These are phyloP conservation scores for Euthynnus affinis DNA, from an alignment of 2,797 vertebrate genomes.

Conservation along the genomic window DNA sequence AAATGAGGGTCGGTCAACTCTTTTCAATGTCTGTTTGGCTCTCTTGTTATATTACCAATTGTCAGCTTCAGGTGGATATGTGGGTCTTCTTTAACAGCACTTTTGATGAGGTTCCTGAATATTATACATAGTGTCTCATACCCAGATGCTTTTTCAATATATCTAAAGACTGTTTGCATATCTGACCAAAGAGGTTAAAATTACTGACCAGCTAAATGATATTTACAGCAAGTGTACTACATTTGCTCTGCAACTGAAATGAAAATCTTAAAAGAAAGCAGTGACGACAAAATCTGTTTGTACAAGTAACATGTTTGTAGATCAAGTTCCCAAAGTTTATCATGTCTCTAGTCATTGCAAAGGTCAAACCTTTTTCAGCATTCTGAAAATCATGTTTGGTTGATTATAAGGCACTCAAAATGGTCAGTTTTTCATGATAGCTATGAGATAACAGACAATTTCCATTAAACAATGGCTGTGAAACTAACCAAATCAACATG, in stretches of 20 bases:
- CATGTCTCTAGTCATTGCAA: not conserved
- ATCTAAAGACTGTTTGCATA: not conserved
- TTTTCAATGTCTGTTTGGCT: slow-evolving; percentile 50
- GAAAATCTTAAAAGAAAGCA: not conserved
- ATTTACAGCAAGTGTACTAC: not conserved
- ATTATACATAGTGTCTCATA: not conserved
- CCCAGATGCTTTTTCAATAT: not conserved
- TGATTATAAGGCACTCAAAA: slow-evolving; percentile 2
- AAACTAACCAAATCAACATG: slow-evolving; percentile 24
- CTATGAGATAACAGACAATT: slow-evolving; percentile 13
- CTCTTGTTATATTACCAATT: slow-evolving; percentile 11
- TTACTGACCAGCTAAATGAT: not conserved
- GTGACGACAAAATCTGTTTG: not conserved
- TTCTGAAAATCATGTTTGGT: not conserved
- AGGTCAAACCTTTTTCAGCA: not conserved
- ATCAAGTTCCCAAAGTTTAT: slow-evolving; percentile 14
- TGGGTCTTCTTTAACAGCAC: not conserved
- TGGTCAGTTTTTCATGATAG: not conserved
- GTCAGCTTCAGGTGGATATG: slow-evolving; percentile 25
- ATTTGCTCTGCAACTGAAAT: not conserved
- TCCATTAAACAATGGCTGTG: slow-evolving; percentile 6
- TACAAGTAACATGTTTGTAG: not conserved
- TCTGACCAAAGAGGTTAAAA: not conserved
- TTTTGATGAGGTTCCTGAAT: slow-evolving; percentile 12
- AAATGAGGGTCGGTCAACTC: slow-evolving; percentile 42